These are phyloP conservation scores for Scaptomyza flava DNA, from an alignment of 2,888 invertebrate species.

Conservation along the genomic window DNA sequence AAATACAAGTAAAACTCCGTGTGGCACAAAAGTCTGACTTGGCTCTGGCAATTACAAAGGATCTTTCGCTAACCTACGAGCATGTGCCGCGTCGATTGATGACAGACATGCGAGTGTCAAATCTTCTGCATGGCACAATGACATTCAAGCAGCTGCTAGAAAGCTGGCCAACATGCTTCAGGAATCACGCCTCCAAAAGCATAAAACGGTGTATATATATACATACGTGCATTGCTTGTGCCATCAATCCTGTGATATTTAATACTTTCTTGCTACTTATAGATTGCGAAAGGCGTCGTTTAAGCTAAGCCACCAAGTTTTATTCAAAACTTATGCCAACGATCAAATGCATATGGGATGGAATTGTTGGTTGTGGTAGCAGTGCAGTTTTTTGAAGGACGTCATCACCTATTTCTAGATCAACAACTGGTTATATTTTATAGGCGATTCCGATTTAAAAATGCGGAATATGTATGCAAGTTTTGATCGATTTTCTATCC, in stretches of 20 bases:
- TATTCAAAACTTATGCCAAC: conserved; percentile 58
- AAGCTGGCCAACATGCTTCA: conserved; percentile 60
- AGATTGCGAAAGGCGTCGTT: conserved; percentile 10
- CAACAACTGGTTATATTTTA: too few species aligned
- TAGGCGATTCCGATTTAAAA: too few species aligned
- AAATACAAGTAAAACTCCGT: conserved; percentile 62
- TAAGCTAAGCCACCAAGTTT: conserved; percentile 17
- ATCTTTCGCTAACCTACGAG: conserved; percentile 58
- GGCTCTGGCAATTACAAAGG: conserved; percentile 66
- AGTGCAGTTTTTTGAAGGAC: too few species aligned
- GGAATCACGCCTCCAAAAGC: conserved; percentile 36
- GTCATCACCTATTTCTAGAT: too few species aligned
- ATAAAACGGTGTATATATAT: conserved; percentile 21
- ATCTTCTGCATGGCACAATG: conserved; percentile 71
- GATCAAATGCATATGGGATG: conserved; percentile 31
- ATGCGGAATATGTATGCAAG: too few species aligned
- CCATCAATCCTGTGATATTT: not conserved
- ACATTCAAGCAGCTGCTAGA: conserved; percentile 70
- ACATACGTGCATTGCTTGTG: not conserved
- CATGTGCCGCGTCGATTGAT: conserved; percentile 77
- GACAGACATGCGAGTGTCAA: conserved; percentile 52
- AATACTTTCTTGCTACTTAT: not conserved
- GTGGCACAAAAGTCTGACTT: conserved; percentile 44
- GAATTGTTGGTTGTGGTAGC: too few species aligned
- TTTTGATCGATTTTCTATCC: too few species aligned